Evolutionary conservation across 2,888 invertebrate genomes (phyloP).

Genomic region (Lingula anatina): DNA sequence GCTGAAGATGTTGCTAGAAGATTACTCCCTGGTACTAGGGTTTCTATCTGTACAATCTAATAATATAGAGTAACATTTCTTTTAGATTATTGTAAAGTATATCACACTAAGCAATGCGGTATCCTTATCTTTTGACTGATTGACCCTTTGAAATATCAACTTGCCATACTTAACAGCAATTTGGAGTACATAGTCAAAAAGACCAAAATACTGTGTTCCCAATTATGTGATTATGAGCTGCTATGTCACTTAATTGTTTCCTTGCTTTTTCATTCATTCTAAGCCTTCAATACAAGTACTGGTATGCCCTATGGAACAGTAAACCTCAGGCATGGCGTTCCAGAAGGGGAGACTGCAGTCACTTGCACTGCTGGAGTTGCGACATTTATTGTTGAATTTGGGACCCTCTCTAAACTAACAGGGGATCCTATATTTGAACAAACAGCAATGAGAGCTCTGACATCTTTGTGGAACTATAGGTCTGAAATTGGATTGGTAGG

Average conservation of each 20-base stretch:
- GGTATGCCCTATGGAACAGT: slow-evolving; percentile 99
- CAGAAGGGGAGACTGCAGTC: slow-evolving; percentile 87
- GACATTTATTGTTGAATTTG: slow-evolving; percentile 95
- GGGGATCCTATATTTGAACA: slow-evolving; percentile 86
- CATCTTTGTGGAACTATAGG: slow-evolving; percentile 78
- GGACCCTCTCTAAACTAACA: slow-evolving; percentile 84
- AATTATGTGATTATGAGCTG: too few species aligned
- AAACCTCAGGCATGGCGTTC: slow-evolving; percentile 85
- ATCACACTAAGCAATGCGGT: too few species aligned
- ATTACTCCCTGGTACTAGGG: slow-evolving; percentile 64
- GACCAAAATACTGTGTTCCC: too few species aligned
- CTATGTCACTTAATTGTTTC: too few species aligned
- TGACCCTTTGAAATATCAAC: too few species aligned
- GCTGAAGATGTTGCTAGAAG: slow-evolving; percentile 93
- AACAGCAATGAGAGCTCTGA: slow-evolving; percentile 79
- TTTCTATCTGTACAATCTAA: neutral
- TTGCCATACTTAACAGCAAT: too few species aligned
- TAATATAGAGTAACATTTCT: too few species aligned
- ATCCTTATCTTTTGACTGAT: too few species aligned
- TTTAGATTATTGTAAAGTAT: too few species aligned
- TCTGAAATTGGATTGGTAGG: slow-evolving; percentile 67
- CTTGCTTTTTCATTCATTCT: too few species aligned
- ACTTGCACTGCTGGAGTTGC: slow-evolving; percentile 98
- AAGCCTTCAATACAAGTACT: slow-evolving; percentile 55
- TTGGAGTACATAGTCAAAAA: too few species aligned